Evolutionary conservation across 2,888 invertebrate genomes (phyloP), one percentile per base, ranked within the genome.

Genomic region (Mechanitis mazaeus): DNA sequence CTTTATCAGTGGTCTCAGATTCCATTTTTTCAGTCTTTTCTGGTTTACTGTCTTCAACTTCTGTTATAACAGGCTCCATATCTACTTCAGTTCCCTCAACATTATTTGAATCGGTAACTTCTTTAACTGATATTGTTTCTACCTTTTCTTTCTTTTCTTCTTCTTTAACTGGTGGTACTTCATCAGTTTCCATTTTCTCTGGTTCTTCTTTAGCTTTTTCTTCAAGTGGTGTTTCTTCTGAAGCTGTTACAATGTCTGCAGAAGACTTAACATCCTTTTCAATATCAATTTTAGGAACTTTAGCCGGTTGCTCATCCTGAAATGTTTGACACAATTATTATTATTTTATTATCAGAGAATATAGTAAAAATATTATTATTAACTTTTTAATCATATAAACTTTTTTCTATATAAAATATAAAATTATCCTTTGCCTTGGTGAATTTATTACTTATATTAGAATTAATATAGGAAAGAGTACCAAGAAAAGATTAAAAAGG

Each of bases 251-350:
- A 58, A 70, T 69, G 63, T 77, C 78, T 45, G 72, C 55, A 59
- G 71, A 63, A 56, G 77, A 70, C 70, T 84, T 85, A 46, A 81
- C 78, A 67, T 82, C 81, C 50, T 71, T 73, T 70, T 79, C 83
- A 11, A 72, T 68, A 67, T 88, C 88, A 67, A 90, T 91, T 78
- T 92, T 92, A 33, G 90, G 81, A 55, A 92, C 77, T 81, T 92
- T 92, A 35, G 91, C 80, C 33, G 92, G 92, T 68, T 88, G 79
- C 61, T 84, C 84, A 53, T 77, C 76, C 72, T 85, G 81, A 64
- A 85, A 70, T 42, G 33, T 56, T 33, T 47, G 54, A 42, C 6
- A 9, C 3, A 42, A 42, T 9, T 42, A 9, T 9, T 42, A 42
- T 9, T 7, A 2, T 11, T 42, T 9, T 42, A 9, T 7, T 42